Evolutionary conservation across 2,888 invertebrate genomes (phyloP).

Genomic region (Mystacides longicornis): DNA sequence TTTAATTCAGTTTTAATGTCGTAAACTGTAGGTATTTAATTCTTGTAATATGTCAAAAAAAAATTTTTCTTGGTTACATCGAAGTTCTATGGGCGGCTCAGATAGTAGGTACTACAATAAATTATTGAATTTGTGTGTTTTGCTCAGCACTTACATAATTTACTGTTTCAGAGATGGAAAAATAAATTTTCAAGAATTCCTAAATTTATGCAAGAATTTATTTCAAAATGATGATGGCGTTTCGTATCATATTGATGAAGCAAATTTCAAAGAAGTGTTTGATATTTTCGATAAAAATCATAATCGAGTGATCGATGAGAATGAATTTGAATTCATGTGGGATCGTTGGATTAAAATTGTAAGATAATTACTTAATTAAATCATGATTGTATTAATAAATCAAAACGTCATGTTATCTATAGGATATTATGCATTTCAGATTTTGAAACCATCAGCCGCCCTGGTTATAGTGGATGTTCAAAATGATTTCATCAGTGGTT

Average conservation of each 20-base stretch:
- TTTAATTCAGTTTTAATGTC: too few relatives aligned
- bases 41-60: too few relatives aligned
- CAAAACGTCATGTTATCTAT: background rate
- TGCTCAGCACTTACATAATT: background rate
- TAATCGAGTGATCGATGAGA: background rate
- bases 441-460: background rate
- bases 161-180: background rate
- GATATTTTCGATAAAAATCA: background rate
- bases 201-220: background rate
- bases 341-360: background rate
- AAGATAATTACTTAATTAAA: background rate
- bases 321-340: background rate
- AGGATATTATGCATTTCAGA: background rate
- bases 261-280: background rate
- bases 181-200: background rate
- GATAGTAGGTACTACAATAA: background rate
- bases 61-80: too few relatives aligned
- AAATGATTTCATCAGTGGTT: conserved; percentile 3
- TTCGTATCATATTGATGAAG: background rate
- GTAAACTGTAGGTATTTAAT: too few relatives aligned
- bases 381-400: background rate
- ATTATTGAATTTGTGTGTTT: background rate
- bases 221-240: background rate
- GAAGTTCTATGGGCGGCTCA: too few relatives aligned
- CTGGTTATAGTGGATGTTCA: conserved; percentile 3